Conservation (phyloP, 1,140 invertebrate species). For the Bombus fervidus region DNA sequence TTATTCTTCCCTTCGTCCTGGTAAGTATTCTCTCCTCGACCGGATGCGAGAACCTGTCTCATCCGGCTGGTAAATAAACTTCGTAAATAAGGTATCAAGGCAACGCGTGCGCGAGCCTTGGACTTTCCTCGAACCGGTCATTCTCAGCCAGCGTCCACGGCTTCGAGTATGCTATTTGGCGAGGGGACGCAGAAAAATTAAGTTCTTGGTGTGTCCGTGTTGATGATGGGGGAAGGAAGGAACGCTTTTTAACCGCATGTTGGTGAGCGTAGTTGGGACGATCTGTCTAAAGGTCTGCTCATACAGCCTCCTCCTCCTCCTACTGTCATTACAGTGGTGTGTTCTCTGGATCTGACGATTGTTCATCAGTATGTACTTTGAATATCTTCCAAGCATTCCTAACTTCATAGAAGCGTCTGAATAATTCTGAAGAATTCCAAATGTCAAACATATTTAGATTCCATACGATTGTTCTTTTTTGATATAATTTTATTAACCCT, state of each 20-base stretch:
- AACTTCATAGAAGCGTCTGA: neutral
- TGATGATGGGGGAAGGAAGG: conserved; percentile 10
- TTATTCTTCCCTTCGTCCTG: conserved; percentile 2
- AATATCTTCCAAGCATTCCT: neutral
- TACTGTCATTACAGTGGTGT: neutral
- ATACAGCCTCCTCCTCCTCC: neutral
- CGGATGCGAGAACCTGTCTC: neutral
- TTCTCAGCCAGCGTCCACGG: neutral
- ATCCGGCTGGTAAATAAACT: neutral
- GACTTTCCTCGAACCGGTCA: neutral
- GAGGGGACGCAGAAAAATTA: neutral
- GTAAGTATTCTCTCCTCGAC: neutral
- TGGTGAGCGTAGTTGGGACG: conserved; percentile 64
- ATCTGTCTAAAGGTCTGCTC: conserved; percentile 37
- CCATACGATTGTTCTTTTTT: neutral
- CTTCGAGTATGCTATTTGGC: neutral
- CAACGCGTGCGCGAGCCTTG: neutral
- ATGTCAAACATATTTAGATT: neutral
- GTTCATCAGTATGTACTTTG: neutral
- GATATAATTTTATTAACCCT: neutral
- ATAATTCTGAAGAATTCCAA: too few relatives aligned
- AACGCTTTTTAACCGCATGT: conserved; percentile 66
- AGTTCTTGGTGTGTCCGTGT: neutral
- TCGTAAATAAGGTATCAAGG: conserved; percentile 4
- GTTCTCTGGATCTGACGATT: neutral